Percentiles rank a stretch among this genome's conserved stretches.
Conservation (phyloP, 2,113 vertebrate species). For the Epinephelus moara region DNA sequence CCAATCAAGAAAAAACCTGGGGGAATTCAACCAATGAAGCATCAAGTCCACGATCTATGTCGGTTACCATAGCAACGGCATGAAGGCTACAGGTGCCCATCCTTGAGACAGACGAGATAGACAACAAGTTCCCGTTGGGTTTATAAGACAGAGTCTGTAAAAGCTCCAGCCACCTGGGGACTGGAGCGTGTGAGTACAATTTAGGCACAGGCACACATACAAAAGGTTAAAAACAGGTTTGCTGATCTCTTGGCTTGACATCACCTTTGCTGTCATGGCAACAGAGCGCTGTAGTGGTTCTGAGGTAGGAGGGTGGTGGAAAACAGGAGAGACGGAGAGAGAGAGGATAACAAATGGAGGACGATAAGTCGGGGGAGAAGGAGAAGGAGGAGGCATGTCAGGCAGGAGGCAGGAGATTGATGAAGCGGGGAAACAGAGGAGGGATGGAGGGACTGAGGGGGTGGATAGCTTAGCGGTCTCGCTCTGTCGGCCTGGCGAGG, state of each 20-base stretch:
- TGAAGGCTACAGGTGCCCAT: slow-evolving; percentile 54
- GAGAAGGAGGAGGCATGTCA: slow-evolving; percentile 26
- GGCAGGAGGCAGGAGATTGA: slow-evolving; percentile 25
- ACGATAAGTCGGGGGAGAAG: slow-evolving; percentile 18
- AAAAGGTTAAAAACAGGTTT: slow-evolving; percentile 49
- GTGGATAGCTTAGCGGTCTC: background rate
- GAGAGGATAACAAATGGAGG: slow-evolving; percentile 39
- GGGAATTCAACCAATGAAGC: slow-evolving; percentile 16
- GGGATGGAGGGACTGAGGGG: slow-evolving; percentile 21
- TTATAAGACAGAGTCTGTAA: slow-evolving; percentile 34
- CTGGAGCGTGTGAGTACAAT: slow-evolving; percentile 6
- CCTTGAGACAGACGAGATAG: slow-evolving; percentile 17
- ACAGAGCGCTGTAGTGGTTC: slow-evolving; percentile 45
- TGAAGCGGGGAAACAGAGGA: slow-evolving; percentile 22
- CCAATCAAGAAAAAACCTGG: slow-evolving; percentile 29
- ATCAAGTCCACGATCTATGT: background rate
- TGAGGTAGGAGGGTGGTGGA: background rate
- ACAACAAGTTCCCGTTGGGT: slow-evolving; percentile 33
- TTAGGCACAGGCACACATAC: slow-evolving; percentile 6
- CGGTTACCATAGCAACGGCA: slow-evolving; percentile 57
- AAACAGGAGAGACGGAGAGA: slow-evolving; percentile 1
- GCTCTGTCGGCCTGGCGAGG: background rate
- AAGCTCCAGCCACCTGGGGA: slow-evolving; percentile 15
- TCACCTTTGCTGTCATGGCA: slow-evolving; percentile 72
- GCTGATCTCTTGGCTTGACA: slow-evolving; percentile 27